Evolutionary conservation across 2,888 invertebrate genomes (phyloP).

Genomic region (Pyralis farinalis): DNA sequence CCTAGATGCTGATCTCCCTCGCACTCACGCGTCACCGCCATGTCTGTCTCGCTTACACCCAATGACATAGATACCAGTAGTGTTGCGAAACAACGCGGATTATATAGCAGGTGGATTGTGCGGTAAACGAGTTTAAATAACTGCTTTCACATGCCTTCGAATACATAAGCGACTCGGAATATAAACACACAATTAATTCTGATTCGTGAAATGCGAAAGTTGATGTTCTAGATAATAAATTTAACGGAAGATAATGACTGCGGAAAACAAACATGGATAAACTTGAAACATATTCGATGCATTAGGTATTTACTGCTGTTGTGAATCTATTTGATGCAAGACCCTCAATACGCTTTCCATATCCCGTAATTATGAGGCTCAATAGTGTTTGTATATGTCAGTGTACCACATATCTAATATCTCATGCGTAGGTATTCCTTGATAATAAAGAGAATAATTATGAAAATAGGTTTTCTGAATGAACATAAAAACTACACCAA

Average conservation of each 20-base stretch:
- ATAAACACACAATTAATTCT: conserved; percentile 20
- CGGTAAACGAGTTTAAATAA: conserved; percentile 75
- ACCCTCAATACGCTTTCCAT: no score
- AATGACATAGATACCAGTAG: conserved; percentile 74
- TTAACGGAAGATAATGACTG: not conserved
- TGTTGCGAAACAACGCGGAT: conserved; percentile 79
- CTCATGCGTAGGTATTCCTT: no score
- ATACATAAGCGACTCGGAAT: conserved; percentile 44
- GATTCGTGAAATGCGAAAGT: conserved; percentile 21
- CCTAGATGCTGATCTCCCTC: conserved; percentile 43
- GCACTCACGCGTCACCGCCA: conserved; percentile 25
- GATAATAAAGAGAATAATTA: no score
- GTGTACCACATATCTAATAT: no score
- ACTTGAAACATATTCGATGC: no score
- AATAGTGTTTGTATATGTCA: no score
- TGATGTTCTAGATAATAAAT: conserved; percentile 14
- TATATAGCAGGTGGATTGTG: conserved; percentile 79
- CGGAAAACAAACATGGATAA: not conserved
- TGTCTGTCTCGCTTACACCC: conserved; percentile 42
- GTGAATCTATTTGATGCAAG: no score
- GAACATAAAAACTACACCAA: no score
- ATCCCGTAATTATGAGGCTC: no score
- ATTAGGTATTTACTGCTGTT: no score
- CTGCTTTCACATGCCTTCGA: conserved; percentile 70
- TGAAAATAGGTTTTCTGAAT: no score